Evolutionary conservation across 2,888 invertebrate species (phyloP).

Genomic region (Holacanthella duospinosa): DNA sequence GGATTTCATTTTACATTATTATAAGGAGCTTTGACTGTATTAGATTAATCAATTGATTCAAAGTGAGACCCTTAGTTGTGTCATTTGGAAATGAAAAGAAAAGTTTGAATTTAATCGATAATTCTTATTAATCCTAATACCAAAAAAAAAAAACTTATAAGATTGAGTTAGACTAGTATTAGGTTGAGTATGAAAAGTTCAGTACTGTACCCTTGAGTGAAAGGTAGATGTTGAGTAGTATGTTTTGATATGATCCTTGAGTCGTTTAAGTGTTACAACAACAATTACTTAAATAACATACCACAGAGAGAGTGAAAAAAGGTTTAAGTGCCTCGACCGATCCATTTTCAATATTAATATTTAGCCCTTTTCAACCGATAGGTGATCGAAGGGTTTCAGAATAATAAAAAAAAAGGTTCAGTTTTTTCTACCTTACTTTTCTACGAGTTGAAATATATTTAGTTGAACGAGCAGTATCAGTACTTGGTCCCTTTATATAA

Average conservation of each 20-base stretch:
- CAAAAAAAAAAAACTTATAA: too few relatives aligned
- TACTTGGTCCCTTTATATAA: background rate
- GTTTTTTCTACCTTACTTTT: background rate
- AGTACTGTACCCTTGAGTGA: background rate
- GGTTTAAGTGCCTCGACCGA: background rate
- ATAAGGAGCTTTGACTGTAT: too few relatives aligned
- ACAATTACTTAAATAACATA: constrained; percentile 3
- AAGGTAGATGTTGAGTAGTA: background rate
- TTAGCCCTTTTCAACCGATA: background rate
- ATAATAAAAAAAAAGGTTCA: too few relatives aligned
- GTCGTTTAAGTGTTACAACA: background rate
- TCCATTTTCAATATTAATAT: background rate
- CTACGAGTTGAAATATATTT: background rate
- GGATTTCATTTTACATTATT: too few relatives aligned
- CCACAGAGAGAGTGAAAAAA: background rate
- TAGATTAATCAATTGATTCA: too few relatives aligned
- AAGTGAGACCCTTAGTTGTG: too few relatives aligned
- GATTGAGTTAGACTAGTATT: too few relatives aligned
- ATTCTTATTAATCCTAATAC: too few relatives aligned
- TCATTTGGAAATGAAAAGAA: too few relatives aligned
- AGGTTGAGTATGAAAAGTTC: background rate
- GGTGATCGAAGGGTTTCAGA: background rate
- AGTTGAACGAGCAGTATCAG: background rate
- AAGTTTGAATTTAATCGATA: too few relatives aligned
- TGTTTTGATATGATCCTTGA: background rate